phyloP scores from a whole-genome alignment of 92 coral and sea anemone species.

The Chrysogorgia sp. region DNA sequence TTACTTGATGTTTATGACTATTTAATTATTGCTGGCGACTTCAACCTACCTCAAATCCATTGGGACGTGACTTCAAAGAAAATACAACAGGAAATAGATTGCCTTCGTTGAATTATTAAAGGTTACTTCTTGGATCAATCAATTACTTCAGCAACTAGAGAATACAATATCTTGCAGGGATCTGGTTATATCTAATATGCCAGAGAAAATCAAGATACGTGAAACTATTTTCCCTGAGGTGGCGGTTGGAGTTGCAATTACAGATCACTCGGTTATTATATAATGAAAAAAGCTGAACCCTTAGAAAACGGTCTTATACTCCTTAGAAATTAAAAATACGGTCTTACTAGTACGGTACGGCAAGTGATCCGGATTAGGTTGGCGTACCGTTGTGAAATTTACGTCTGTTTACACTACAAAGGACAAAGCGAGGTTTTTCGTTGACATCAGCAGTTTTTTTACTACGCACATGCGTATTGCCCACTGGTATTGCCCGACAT shows the following conservation, averaged over 20 bases:
- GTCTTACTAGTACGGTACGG: no score
- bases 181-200: conserved; percentile 52
- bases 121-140: conserved; percentile 51
- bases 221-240: conserved; percentile 30
- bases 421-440: no score
- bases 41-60: conserved; percentile 26
- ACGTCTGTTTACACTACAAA: no score
- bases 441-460: no score
- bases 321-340: no score
- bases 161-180: conserved; percentile 50
- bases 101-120: conserved; percentile 6
- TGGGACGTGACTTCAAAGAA: neutral
- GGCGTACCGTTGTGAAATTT: no score
- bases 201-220: no score
- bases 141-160: conserved; percentile 52
- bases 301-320: no score
- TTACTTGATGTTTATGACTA: conserved; percentile 27
- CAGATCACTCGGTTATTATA: conserved; percentile 47
- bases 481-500: no score
- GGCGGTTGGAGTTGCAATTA: conserved; percentile 53
- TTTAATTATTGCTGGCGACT: conserved; percentile 35
- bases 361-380: no score
- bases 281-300: no score
- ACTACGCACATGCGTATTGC: no score
- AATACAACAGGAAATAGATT: conserved; percentile 31